Evolutionary conservation across 1,140 invertebrate species (phyloP).

Genomic region (Brachionus calyciflorus): DNA sequence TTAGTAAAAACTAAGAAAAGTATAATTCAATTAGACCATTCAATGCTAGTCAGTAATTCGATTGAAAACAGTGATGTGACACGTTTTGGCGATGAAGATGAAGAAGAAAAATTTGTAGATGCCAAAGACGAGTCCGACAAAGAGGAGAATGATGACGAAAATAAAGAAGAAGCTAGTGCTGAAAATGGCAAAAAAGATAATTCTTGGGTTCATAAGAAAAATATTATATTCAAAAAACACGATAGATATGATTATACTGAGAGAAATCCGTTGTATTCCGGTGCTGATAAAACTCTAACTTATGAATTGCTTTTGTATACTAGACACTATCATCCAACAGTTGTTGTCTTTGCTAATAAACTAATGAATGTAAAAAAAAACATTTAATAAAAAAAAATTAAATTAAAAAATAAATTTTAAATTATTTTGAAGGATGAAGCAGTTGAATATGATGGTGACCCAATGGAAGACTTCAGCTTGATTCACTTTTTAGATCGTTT

Average conservation of each 20-base stretch:
- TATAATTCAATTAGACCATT: constrained; percentile 10
- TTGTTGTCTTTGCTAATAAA: constrained; percentile 78
- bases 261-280: constrained; percentile 78
- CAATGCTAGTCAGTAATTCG: background rate
- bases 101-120: constrained; percentile 59
- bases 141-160: constrained; percentile 53
- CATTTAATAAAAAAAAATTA: constrained; percentile 36
- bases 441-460: constrained; percentile 84
- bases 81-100: constrained; percentile 54
- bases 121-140: constrained; percentile 51
- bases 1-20: constrained; percentile 55
- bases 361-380: constrained; percentile 69
- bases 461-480: constrained; percentile 82
- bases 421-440: constrained; percentile 53
- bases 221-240: constrained; percentile 44
- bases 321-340: constrained; percentile 83
- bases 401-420: background rate
- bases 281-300: constrained; percentile 69
- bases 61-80: background rate
- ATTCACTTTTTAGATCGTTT: constrained; percentile 88
- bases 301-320: constrained; percentile 72
- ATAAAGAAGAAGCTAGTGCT: constrained; percentile 55
- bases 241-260: constrained; percentile 69
- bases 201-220: constrained; percentile 42
- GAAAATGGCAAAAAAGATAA: constrained; percentile 7